Evolutionary conservation across 2,888 invertebrate genomes (phyloP).

Genomic region (Andrena bicolor): DNA sequence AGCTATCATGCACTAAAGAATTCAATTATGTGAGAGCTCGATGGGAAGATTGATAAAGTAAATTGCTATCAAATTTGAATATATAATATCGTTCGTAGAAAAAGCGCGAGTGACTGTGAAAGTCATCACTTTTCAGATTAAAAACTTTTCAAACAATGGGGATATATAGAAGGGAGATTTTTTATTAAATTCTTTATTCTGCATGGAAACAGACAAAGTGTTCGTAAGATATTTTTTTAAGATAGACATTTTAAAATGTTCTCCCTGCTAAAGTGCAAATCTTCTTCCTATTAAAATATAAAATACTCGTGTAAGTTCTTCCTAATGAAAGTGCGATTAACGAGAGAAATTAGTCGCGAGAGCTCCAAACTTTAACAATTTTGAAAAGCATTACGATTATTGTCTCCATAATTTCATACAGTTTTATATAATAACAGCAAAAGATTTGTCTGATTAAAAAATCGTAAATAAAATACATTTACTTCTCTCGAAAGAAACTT

Average conservation of each 20-base stretch:
- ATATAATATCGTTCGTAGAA: background rate
- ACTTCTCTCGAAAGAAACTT: background rate
- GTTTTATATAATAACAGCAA: background rate
- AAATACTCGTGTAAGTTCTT: background rate
- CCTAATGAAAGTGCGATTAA: background rate
- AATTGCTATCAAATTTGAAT: background rate
- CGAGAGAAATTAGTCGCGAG: too few relatives aligned
- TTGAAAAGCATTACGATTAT: too few relatives aligned
- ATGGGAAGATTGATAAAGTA: background rate
- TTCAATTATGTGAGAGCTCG: background rate
- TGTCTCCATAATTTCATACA: too few relatives aligned
- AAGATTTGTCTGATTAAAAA: background rate
- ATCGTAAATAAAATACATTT: background rate
- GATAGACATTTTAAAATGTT: background rate
- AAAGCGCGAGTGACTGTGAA: background rate
- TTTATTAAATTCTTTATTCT: too few relatives aligned
- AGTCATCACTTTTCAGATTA: background rate
- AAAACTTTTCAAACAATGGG: background rate
- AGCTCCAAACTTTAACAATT: too few relatives aligned
- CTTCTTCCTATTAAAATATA: background rate
- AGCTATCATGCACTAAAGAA: slow-evolving; percentile 1
- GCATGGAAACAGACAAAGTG: background rate
- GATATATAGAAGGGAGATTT: too few relatives aligned
- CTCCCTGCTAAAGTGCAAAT: background rate
- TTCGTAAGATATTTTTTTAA: background rate